Evolutionary conservation across 2,113 vertebrate species (phyloP).

Genomic region (Ailuropoda melanoleuca): DNA sequence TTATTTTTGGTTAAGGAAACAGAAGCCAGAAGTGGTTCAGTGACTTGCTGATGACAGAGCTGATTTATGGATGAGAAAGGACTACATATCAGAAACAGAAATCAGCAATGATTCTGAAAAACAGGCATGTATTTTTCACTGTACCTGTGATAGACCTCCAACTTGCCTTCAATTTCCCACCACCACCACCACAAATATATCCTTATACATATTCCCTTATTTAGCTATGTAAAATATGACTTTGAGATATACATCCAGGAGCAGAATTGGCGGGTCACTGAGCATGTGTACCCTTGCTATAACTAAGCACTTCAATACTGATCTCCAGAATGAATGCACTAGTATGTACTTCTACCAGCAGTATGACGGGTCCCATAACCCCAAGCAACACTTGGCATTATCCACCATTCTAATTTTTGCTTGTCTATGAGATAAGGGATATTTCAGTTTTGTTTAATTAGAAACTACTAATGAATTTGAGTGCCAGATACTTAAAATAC

Average conservation of each 20-base stretch:
- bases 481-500: neutral
- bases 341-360: neutral
- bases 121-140: neutral
- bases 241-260: neutral
- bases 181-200: neutral
- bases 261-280: neutral
- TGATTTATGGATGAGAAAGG: neutral
- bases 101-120: neutral
- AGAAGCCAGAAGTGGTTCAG: neutral
- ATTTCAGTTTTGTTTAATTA: neutral
- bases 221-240: conserved; percentile 1
- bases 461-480: conserved; percentile 21
- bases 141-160: neutral
- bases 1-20: conserved; percentile 42
- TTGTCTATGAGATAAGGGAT: neutral
- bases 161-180: neutral
- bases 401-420: neutral
- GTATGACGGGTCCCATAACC: neutral
- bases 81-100: neutral
- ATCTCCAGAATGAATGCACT: neutral
- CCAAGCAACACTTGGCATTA: neutral
- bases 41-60: neutral
- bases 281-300: neutral
- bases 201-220: neutral
- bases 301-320: neutral